Conservation (phyloP, 23 tunicate species). For the Ascidia mentula region DNA sequence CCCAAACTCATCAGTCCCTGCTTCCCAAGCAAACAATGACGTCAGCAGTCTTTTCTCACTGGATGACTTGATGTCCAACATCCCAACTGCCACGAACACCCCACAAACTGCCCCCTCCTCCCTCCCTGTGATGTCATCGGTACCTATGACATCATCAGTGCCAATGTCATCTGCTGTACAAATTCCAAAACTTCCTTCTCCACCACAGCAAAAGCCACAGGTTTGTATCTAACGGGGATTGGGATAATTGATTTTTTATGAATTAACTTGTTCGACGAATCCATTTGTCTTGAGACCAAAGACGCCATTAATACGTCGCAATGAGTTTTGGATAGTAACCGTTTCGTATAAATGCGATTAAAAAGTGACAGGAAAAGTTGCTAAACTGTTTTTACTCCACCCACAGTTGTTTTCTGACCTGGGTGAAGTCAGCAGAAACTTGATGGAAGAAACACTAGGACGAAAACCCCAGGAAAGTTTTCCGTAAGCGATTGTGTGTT, state of each 20-base stretch:
- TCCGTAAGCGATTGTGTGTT: slow-evolving; percentile 60
- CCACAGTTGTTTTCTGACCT: slow-evolving; percentile 67
- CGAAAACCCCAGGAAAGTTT: slow-evolving; percentile 48
- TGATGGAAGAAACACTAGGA: slow-evolving; percentile 76
- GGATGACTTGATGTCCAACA: slow-evolving; percentile 5
- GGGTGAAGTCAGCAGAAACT: slow-evolving; percentile 58
- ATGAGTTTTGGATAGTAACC: too few relatives aligned
- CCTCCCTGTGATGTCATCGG: slow-evolving; percentile 1
- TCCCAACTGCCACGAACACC: slow-evolving; percentile 1
- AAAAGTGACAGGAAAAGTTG: too few relatives aligned
- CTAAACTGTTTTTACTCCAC: too few relatives aligned
- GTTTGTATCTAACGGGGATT: neutral
- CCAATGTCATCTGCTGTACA: neutral
- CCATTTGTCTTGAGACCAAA: neutral
- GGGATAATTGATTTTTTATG: neutral
- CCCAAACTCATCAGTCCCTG: neutral
- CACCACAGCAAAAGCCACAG: slow-evolving; percentile 36
- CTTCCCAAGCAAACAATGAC: slow-evolving; percentile 6
- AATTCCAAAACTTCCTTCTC: slow-evolving; percentile 36
- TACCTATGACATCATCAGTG: slow-evolving; percentile 3
- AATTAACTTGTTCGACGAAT: neutral
- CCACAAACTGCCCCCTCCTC: neutral
- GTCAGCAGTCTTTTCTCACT: slow-evolving; percentile 20
- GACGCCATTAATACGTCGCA: too few relatives aligned
- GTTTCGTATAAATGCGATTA: too few relatives aligned